These are phyloP conservation scores for Leptodactylus fuscus DNA, from an alignment of 2,113 vertebrate species.

Conservation along the genomic window DNA sequence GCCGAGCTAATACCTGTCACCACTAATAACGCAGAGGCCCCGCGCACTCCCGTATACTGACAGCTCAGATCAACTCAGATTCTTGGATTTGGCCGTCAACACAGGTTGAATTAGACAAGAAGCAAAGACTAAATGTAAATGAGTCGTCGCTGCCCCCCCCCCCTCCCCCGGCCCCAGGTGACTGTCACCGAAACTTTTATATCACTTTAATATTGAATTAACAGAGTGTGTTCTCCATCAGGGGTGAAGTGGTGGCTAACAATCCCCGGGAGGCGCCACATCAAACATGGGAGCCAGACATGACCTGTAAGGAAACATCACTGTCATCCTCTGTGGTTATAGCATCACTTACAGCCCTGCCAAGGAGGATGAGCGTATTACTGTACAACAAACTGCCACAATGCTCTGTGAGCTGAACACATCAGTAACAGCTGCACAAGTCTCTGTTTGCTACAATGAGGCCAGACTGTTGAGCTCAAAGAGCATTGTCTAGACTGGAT, in stretches of 20 bases:
- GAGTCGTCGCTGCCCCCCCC: too few species aligned
- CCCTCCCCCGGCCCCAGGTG: background rate
- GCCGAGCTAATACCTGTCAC: too few species aligned
- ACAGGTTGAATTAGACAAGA: background rate
- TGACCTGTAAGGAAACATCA: too few species aligned
- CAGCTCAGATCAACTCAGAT: background rate
- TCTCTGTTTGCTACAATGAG: background rate
- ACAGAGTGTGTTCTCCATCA: background rate
- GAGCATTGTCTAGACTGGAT: background rate
- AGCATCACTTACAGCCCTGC: background rate
- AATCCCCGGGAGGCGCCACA: background rate
- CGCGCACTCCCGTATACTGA: too few species aligned
- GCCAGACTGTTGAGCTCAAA: background rate
- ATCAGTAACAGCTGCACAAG: background rate
- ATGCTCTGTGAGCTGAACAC: background rate
- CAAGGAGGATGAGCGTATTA: too few species aligned
- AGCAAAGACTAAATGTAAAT: background rate
- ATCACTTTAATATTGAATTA: conserved; percentile 14
- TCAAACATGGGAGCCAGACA: background rate
- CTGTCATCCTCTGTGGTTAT: background rate
- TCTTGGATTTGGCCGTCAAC: background rate
- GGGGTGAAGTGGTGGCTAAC: conserved; percentile 5
- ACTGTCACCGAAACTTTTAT: background rate
- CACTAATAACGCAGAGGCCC: too few species aligned
- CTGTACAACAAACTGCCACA: too few species aligned